These are phyloP conservation scores for Monopterus albus DNA, from an alignment of 2,113 vertebrate genomes.

Conservation along the genomic window DNA sequence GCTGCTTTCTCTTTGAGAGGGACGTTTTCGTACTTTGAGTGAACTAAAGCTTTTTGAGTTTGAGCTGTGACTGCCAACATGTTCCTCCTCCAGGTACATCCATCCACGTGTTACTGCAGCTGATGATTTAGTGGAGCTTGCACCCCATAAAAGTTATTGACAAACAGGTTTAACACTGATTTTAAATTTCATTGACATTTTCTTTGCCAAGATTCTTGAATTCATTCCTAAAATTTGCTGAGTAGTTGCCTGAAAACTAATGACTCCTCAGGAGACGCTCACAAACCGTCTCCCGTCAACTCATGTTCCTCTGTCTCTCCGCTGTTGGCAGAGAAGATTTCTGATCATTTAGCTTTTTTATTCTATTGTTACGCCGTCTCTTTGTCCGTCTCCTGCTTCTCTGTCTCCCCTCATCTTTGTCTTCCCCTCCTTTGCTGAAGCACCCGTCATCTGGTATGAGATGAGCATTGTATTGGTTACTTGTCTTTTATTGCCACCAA, in stretches of 20 bases:
- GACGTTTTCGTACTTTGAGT: not conserved
- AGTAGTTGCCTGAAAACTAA: too few species aligned
- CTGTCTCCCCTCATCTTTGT: conserved; percentile 20
- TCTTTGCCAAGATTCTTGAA: not conserved
- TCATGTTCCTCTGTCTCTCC: too few species aligned
- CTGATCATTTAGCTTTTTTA: conserved; percentile 19
- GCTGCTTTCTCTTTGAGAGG: not conserved
- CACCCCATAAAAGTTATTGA: not conserved
- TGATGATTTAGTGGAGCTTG: not conserved
- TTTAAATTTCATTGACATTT: not conserved
- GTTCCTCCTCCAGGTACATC: not conserved
- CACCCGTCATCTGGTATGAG: conserved; percentile 2
- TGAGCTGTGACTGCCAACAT: too few species aligned
- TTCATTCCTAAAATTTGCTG: too few species aligned
- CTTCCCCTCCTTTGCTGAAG: not conserved
- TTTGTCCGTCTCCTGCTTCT: not conserved
- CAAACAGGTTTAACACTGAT: not conserved
- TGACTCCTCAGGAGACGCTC: too few species aligned
- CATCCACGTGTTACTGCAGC: not conserved
- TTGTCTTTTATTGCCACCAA: conserved; percentile 29
- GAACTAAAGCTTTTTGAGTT: not conserved
- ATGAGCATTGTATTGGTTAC: conserved; percentile 42
- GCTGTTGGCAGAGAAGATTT: conserved; percentile 33
- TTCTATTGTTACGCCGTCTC: not conserved
- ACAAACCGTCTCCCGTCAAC: too few species aligned